Percentiles rank a stretch among this genome's conserved stretches.
These are phyloP conservation scores for Mormyrus iriodes DNA, from an alignment of 2,113 vertebrate genomes.

Conservation along the genomic window DNA sequence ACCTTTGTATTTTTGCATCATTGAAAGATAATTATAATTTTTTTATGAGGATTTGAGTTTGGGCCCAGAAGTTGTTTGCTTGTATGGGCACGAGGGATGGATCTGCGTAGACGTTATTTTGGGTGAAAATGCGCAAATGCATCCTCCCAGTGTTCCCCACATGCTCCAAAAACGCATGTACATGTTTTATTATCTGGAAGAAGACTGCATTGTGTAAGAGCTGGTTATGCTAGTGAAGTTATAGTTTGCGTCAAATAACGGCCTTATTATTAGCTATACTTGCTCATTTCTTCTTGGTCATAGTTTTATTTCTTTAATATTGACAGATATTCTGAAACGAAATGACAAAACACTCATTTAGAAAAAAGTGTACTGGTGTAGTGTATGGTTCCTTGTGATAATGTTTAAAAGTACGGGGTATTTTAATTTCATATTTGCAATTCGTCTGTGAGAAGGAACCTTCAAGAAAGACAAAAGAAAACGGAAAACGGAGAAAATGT, in stretches of 20 bases:
- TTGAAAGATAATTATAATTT: not conserved
- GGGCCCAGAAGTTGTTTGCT: too few relatives aligned
- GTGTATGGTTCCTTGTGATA: not conserved
- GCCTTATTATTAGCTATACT: not conserved
- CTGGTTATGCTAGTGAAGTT: not conserved
- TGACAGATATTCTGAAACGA: not conserved
- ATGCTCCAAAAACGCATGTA: too few relatives aligned
- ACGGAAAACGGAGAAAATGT: conserved; percentile 32
- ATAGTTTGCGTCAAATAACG: not conserved
- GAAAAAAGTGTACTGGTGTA: not conserved
- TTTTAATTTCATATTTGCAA: not conserved
- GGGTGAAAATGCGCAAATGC: too few relatives aligned
- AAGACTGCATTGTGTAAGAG: not conserved
- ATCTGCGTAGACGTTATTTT: too few relatives aligned
- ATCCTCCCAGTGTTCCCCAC: too few relatives aligned
- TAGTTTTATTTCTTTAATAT: not conserved
- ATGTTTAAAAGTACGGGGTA: not conserved
- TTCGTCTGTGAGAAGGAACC: conserved; percentile 24
- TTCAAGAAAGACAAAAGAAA: conserved; percentile 40
- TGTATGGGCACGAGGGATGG: too few relatives aligned
- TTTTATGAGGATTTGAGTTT: not conserved
- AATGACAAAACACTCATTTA: not conserved
- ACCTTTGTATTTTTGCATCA: not conserved
- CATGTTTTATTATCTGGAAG: too few relatives aligned
- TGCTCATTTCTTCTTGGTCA: not conserved